Evolutionary conservation across 2,888 invertebrate species (phyloP).

Genomic region (Drosophila hawaiiensis): DNA sequence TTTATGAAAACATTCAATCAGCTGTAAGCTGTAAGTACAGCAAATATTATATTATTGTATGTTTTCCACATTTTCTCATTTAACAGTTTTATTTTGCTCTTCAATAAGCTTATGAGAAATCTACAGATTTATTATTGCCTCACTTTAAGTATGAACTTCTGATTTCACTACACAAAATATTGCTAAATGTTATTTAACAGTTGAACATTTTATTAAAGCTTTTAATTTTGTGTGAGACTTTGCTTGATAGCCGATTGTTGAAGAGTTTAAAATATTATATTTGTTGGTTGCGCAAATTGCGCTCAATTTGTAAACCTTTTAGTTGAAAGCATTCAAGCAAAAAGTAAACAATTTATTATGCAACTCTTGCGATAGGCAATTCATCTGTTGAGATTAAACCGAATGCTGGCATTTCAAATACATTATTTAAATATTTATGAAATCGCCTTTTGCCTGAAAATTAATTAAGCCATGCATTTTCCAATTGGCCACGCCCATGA

Average conservation of each 20-base stretch:
- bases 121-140: background rate
- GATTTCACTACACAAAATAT: background rate
- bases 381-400: background rate
- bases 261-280: background rate
- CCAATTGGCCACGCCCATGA: constrained; percentile 49
- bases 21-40: no score
- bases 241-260: background rate
- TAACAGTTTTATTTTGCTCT: no score
- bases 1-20: background rate
- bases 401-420: constrained; percentile 4
- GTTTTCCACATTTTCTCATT: background rate
- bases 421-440: constrained; percentile 68
- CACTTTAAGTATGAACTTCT: background rate
- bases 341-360: constrained; percentile 10
- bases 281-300: background rate
- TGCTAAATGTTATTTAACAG: background rate
- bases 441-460: constrained; percentile 52
- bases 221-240: background rate
- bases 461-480: constrained; percentile 70
- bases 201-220: background rate
- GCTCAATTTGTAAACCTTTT: background rate
- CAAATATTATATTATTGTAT: background rate
- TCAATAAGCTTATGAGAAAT: background rate
- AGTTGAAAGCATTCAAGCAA: background rate
- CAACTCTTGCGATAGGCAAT: constrained; percentile 11